phyloP scores from a whole-genome alignment of 2,113 vertebrate genomes.

The Capreolus pygargus region DNA sequence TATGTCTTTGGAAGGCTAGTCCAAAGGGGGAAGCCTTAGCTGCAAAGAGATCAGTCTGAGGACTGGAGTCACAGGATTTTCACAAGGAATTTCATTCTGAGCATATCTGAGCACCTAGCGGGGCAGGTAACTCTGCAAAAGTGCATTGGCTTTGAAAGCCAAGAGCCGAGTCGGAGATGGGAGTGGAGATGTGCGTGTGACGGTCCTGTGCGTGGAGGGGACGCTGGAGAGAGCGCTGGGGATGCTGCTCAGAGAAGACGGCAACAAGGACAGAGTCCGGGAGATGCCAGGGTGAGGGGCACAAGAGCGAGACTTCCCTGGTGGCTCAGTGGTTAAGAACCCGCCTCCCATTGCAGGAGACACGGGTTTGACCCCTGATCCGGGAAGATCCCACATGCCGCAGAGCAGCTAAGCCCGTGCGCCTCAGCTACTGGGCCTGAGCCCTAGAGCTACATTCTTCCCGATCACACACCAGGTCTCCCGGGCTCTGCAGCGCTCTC shows the following conservation, averaged over 20 bases:
- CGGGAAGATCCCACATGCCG: background rate
- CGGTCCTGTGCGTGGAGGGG: background rate
- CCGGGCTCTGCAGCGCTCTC: accelerated
- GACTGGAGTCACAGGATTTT: background rate
- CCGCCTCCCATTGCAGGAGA: background rate
- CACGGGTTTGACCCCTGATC: background rate
- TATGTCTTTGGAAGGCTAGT: too few species aligned
- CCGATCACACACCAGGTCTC: background rate
- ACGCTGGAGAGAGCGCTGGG: background rate
- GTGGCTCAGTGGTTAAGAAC: background rate
- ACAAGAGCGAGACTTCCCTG: background rate
- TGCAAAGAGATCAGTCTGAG: background rate
- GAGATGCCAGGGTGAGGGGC: accelerated
- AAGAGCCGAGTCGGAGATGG: accelerated
- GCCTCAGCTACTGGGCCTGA: background rate
- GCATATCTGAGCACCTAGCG: accelerated
- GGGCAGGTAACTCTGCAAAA: background rate
- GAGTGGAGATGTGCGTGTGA: background rate
- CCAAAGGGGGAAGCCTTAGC: accelerated
- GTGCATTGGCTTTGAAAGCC: accelerated
- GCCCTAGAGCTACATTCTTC: accelerated
- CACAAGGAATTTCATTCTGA: background rate
- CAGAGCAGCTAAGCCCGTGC: accelerated
- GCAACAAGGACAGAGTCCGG: background rate
- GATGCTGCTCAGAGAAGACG: background rate